Conservation (phyloP, 2,888 invertebrate genomes). For the Lasioglossum vierecki region DNA sequence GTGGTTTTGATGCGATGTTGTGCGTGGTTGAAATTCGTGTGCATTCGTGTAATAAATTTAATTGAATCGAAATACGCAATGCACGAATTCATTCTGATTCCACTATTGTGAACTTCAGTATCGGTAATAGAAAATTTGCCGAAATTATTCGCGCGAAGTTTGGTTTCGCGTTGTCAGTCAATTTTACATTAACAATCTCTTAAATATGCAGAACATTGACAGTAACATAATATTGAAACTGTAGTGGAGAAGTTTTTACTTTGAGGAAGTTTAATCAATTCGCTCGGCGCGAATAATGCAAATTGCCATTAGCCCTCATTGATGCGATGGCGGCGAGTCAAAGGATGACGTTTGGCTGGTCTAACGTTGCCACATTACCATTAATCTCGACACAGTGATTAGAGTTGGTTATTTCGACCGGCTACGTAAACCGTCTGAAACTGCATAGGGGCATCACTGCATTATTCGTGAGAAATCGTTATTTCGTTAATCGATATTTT, state of each 20-base stretch:
- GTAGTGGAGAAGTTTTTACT: background rate
- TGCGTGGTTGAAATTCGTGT: too few species aligned
- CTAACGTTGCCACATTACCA: slow-evolving; percentile 27
- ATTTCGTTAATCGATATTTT: slow-evolving; percentile 22
- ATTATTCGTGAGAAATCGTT: slow-evolving; percentile 42
- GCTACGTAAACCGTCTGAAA: slow-evolving; percentile 32
- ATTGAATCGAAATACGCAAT: background rate
- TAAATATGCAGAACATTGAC: background rate
- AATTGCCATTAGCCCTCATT: slow-evolving; percentile 34
- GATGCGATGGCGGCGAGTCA: slow-evolving; percentile 28
- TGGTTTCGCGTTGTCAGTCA: background rate
- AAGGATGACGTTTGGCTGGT: slow-evolving; percentile 42
- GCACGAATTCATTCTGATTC: background rate
- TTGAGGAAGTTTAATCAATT: slow-evolving; percentile 15
- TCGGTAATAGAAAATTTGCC: background rate
- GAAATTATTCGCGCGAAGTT: background rate
- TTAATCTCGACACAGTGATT: slow-evolving; percentile 54
- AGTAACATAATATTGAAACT: background rate
- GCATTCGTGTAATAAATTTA: background rate
- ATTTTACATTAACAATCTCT: background rate
- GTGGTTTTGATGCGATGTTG: background rate
- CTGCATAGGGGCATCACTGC: background rate
- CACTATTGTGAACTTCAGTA: background rate
- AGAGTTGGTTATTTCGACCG: slow-evolving; percentile 50
- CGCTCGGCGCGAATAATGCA: slow-evolving; percentile 31